Evolutionary conservation across 2,888 invertebrate species (phyloP), one percentile per base, ranked within the genome.

Genomic region (Theretra japonica): DNA sequence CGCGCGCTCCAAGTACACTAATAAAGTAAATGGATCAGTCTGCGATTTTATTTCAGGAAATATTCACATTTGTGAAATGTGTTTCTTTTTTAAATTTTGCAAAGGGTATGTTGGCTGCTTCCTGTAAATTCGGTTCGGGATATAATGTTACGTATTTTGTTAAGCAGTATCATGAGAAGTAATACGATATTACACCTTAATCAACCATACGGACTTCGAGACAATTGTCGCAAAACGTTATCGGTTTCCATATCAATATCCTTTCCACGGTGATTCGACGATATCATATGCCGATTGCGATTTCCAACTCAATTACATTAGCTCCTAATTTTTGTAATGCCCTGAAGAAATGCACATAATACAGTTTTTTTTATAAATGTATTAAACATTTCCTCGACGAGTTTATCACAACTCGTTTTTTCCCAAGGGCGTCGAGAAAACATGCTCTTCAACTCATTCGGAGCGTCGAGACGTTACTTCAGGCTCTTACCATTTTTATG

Each of bases 1-100:
- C 33, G 21, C 41, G 62, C 59, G 59, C 15, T 41, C 41, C 19
- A 62, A 48, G 41, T 41, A 65, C 21, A 65, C 65, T 65, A 41
- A 65, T 65, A 65, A 65, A 65, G 65, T 25, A 62, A 62, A 65
- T 17, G 25, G 15, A 65, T 65, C 48, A 23, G 65, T 48, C 48
- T 25, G 60, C 19, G 48, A 65, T 65, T 65, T 65, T 23, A 48
- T 48, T 48, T 62, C 21, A 21, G 7, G n/a, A n/a, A n/a, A 53
- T 53, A n/a, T 53, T n/a, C 6, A 19, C 53, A n/a, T 6, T 53
- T 17, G 5, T 17, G 53, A 19, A n/a, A 53, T 53, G 53, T 5
- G 41, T 41, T 41, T 41, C 11, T 41, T 41, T 41, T 41, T 41
- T 11, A 41, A 41, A 41, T 41, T 11, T 41, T 41, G 8, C 11